Percentiles rank a stretch among this genome's conserved stretches.
Evolutionary conservation across 2,797 vertebrate species (phyloP).

Genomic region (Anas georgica): DNA sequence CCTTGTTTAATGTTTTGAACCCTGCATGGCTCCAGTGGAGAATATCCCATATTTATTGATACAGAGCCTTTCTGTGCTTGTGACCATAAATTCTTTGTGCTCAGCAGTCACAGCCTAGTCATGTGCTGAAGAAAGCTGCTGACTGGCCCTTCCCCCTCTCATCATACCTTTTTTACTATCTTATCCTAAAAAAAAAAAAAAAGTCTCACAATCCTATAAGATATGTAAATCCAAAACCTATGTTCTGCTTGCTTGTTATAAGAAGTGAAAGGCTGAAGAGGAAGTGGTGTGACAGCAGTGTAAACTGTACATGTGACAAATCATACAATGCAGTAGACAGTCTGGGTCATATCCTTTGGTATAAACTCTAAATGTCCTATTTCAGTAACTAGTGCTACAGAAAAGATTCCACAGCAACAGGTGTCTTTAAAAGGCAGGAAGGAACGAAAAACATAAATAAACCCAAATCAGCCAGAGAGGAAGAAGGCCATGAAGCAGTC

Average conservation of each 20-base stretch:
- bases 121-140: conserved; percentile 1
- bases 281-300: background rate
- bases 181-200: background rate
- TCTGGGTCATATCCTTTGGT: background rate
- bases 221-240: no score
- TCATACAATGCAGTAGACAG: background rate
- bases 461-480: background rate
- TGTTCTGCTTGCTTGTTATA: background rate
- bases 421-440: conserved; percentile 5
- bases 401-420: background rate
- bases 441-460: background rate
- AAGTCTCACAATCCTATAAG: background rate
- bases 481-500: background rate
- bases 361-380: background rate
- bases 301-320: background rate
- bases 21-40: background rate
- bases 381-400: background rate
- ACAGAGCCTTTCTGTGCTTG: background rate
- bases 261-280: background rate
- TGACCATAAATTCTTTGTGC: background rate
- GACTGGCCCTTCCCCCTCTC: background rate
- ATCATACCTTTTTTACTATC: background rate
- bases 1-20: conserved; percentile 30
- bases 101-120: background rate
- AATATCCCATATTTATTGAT: conserved; percentile 26